These are phyloP conservation scores for Phaedon cochleariae DNA, from an alignment of 2,888 invertebrate genomes.

Conservation along the genomic window DNA sequence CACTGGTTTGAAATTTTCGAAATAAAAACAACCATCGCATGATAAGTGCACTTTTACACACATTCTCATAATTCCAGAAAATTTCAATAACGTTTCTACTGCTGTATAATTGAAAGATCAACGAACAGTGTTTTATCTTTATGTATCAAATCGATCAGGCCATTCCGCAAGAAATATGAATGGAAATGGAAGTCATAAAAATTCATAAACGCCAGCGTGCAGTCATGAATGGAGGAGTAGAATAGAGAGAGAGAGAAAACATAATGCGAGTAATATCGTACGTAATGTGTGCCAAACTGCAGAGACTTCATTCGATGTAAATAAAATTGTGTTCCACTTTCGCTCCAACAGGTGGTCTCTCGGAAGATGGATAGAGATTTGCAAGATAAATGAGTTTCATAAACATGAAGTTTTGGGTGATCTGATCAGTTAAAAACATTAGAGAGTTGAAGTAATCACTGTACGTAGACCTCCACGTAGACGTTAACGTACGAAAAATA, in stretches of 20 bases:
- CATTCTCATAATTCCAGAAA: no score
- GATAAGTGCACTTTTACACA: no score
- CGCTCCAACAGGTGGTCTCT: constrained; percentile 13
- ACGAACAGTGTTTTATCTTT: neutral
- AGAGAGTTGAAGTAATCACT: no score
- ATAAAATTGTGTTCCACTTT: constrained; percentile 2
- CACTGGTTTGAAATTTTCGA: no score
- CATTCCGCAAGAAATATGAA: constrained; percentile 8
- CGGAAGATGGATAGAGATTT: constrained; percentile 12
- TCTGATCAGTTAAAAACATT: neutral
- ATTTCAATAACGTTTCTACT: no score
- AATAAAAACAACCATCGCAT: no score
- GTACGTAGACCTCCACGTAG: no score
- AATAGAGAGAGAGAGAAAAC: neutral
- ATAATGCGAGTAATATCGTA: constrained; percentile 5
- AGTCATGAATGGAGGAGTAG: neutral
- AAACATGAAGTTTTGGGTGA: neutral
- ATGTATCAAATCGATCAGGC: constrained; percentile 3
- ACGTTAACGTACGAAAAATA: no score
- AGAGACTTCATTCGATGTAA: constrained; percentile 7
- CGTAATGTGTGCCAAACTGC: neutral
- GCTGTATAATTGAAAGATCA: neutral
- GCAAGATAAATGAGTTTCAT: constrained; percentile 4
- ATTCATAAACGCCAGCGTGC: constrained; percentile 15
- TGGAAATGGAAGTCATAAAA: constrained; percentile 15